A percentile compares a stretch with the other conserved stretches of the same genome.
Evolutionary conservation across 2,113 vertebrate genomes (phyloP).

Genomic region (Bambusicola thoracicus): DNA sequence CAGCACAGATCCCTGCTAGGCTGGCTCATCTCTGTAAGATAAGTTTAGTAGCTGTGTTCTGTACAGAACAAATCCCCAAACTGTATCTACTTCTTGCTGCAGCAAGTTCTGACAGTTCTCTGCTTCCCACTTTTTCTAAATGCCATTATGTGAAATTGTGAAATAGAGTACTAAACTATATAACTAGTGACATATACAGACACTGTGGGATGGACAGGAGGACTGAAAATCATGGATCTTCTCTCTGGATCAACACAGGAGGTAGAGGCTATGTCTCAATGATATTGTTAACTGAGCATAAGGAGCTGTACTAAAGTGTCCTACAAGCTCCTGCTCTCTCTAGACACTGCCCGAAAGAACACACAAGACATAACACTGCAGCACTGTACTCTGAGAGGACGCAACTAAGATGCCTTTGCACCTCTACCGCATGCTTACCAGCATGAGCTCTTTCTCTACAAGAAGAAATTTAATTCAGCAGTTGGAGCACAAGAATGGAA

Average conservation of each 20-base stretch:
- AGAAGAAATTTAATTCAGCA: background rate
- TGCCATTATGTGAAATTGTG: background rate
- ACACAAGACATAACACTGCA: background rate
- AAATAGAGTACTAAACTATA: background rate
- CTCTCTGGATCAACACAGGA: background rate
- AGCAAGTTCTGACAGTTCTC: background rate
- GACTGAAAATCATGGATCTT: background rate
- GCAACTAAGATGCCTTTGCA: conserved; percentile 2
- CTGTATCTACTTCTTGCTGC: fast-evolving
- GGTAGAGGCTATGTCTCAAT: background rate
- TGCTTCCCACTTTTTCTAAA: background rate
- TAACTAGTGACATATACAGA: fast-evolving
- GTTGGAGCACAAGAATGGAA: conserved; percentile 38
- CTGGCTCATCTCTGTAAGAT: background rate
- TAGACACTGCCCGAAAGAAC: background rate
- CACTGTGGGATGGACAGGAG: background rate
- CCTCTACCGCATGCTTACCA: background rate
- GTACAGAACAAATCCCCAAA: background rate
- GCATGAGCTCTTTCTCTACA: background rate
- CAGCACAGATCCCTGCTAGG: background rate
- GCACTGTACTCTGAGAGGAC: background rate
- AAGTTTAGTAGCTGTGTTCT: background rate
- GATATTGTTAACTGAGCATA: background rate
- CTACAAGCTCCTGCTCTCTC: background rate
- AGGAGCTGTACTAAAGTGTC: background rate